These are phyloP conservation scores for Brachionus angularis DNA, from an alignment of 1,140 invertebrate genomes.

Conservation along the genomic window DNA sequence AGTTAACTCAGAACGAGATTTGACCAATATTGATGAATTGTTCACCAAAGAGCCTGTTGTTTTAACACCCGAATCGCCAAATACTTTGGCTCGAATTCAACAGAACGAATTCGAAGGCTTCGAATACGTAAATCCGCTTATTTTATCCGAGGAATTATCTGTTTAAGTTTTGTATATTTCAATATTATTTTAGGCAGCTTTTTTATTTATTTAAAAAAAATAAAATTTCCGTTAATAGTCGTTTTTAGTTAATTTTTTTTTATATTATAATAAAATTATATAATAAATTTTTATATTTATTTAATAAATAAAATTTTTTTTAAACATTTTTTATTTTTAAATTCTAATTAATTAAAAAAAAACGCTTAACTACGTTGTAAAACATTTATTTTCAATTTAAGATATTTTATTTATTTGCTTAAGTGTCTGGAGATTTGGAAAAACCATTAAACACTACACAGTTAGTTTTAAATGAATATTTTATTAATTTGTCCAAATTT, in stretches of 20 bases:
- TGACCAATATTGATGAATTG: conserved; percentile 98
- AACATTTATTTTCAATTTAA: background rate
- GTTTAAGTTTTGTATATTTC: no score
- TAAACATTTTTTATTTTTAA: background rate
- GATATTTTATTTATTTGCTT: background rate
- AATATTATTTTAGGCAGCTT: no score
- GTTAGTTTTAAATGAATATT: conserved; percentile 18
- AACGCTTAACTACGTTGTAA: background rate
- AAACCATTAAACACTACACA: background rate
- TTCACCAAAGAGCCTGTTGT: conserved; percentile 96
- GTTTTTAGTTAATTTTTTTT: background rate
- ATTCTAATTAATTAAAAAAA: background rate
- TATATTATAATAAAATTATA: background rate
- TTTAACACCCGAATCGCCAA: conserved; percentile 69
- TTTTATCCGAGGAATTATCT: conserved; percentile 12
- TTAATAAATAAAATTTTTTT: no score
- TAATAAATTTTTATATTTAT: background rate
- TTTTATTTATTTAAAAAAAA: background rate
- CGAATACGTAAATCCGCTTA: conserved; percentile 43
- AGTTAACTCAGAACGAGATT: conserved; percentile 68
- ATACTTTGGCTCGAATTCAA: conserved; percentile 20
- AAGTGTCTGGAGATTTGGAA: no score
- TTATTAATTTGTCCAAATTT: conserved; percentile 25
- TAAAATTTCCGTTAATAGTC: no score
- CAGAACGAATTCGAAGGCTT: conserved; percentile 44